Base-by-base conservation (phyloP, 2,888 invertebrate genomes). In the Plagodis pulveraria region DNA sequence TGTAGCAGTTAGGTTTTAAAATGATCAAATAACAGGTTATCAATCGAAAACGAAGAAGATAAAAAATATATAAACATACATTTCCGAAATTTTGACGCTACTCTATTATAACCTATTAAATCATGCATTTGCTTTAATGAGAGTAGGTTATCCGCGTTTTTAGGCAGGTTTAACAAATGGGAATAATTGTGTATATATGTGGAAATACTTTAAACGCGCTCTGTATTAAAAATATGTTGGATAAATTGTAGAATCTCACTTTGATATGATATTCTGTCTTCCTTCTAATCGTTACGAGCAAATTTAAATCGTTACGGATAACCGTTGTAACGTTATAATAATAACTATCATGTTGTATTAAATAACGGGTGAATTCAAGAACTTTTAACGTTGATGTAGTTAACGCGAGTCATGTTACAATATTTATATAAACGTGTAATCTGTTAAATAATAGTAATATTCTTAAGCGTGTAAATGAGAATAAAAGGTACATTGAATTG, bases 351-450 rank as follows among this genome's bases (percentile, higher is more conserved):
- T 50, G 22, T 1, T 22, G 46, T 47, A 45, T 41, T 12, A 49
- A 52, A 34, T 47, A 53, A 52, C 59, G 43, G 40, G 58, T 56
- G 45, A 56, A 56, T 53, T 47, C 35, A 55, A 33, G 34, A 56
- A 56, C 40, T 51, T 44, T 51, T 47, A 57, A 51, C 43, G 36
- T 51, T 10, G 12, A 56, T 48, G 43, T 44, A 43, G 12, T 40
- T 50, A 41, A 35, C 40, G 56, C 51, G 56, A 51, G 22, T 22
- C 36, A 43, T 57, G 57, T 57, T 56, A 36, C 12, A 41, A 42
- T 48, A 36, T 48, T 11, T 35, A 35, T 41, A 40, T 32, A 33
- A 12, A 4, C 22, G 12, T 44, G 10, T 34, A 51, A 51, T 44
- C 12, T n/a, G 34, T 50, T 35, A 35, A 43, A 22, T 22, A 42